These are phyloP conservation scores for Muntiacus muntjak DNA, from an alignment of 2,113 vertebrate species.

Conservation along the genomic window DNA sequence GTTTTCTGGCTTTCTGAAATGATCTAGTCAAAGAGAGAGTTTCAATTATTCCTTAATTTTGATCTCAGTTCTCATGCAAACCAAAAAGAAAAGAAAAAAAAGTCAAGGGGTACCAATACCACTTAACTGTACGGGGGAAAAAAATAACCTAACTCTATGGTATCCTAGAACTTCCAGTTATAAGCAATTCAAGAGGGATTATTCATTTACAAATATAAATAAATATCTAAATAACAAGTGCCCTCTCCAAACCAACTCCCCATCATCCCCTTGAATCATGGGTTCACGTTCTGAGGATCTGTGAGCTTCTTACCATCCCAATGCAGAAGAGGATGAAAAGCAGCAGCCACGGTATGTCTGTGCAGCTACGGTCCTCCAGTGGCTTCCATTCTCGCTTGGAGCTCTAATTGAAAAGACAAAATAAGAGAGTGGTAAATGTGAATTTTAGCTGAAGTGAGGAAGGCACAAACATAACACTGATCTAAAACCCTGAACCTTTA, in stretches of 20 bases:
- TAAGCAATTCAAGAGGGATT: background rate
- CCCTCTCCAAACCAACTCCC: background rate
- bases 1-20: constrained; percentile 12
- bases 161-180: background rate
- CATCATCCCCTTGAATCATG: background rate
- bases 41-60: background rate
- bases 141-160: background rate
- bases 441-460: background rate
- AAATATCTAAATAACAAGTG: background rate
- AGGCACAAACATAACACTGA: background rate
- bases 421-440: constrained; percentile 27
- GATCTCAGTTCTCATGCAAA: background rate
- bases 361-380: constrained; percentile 96
- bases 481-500: background rate
- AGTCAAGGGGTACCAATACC: background rate
- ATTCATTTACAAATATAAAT: background rate
- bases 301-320: constrained; percentile 92
- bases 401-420: constrained; percentile 82
- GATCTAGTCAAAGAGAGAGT: background rate
- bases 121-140: background rate
- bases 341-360: constrained; percentile 96
- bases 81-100: background rate
- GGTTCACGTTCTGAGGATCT: background rate
- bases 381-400: constrained; percentile 98
- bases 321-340: constrained; percentile 94